These are phyloP conservation scores for Gonocerus acuteangulatus DNA, from an alignment of 2,888 invertebrate genomes.

Conservation along the genomic window DNA sequence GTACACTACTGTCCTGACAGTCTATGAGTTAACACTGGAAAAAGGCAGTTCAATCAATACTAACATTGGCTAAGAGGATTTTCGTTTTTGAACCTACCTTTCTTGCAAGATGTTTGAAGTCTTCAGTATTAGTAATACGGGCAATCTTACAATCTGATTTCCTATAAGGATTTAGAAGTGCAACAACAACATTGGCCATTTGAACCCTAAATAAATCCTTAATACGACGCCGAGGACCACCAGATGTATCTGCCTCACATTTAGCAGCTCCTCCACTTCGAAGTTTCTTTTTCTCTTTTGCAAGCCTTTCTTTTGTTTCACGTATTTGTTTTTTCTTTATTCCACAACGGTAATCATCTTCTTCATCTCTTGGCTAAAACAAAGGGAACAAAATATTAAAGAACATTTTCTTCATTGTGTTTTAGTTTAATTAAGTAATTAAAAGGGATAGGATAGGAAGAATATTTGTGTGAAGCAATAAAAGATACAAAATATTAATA, in stretches of 20 bases:
- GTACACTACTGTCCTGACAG: too few relatives aligned
- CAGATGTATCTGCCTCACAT: slow-evolving; percentile 46
- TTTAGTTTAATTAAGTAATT: too few relatives aligned
- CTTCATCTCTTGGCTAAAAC: slow-evolving; percentile 72
- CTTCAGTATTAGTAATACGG: slow-evolving; percentile 78
- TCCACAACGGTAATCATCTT: slow-evolving; percentile 68
- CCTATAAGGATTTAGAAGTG: slow-evolving; percentile 79
- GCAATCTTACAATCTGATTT: slow-evolving; percentile 77
- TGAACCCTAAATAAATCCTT: slow-evolving; percentile 75
- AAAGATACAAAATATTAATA: not conserved
- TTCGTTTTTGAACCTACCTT: slow-evolving; percentile 59
- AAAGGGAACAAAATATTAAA: slow-evolving; percentile 31
- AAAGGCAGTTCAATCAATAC: too few relatives aligned
- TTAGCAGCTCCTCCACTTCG: slow-evolving; percentile 35
- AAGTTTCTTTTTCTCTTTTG: slow-evolving; percentile 28
- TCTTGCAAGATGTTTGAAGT: slow-evolving; percentile 88
- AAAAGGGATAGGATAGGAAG: too few relatives aligned
- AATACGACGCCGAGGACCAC: slow-evolving; percentile 57
- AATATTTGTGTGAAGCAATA: too few relatives aligned
- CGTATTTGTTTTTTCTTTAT: slow-evolving; percentile 69
- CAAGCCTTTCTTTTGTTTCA: slow-evolving; percentile 47
- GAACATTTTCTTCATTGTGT: too few relatives aligned
- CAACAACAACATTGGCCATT: slow-evolving; percentile 66
- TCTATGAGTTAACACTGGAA: too few relatives aligned
- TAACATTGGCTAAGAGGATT: too few relatives aligned